phyloP scores from a whole-genome alignment of 2,113 vertebrate species.

The Carlito syrichta region DNA sequence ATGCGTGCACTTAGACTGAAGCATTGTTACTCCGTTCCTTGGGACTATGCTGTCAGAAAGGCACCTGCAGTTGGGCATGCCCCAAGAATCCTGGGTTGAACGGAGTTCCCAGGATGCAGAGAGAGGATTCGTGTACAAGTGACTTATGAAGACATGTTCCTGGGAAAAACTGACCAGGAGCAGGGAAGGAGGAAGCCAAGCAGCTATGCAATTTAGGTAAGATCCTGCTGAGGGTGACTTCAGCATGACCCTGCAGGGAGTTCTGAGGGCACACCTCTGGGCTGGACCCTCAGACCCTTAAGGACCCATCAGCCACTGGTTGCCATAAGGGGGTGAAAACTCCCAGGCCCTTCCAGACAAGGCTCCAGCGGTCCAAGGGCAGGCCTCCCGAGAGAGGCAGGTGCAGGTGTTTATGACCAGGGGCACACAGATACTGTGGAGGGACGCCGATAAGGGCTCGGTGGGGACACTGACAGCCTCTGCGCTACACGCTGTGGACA shows the following conservation, averaged over 20 bases:
- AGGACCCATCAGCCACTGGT: not conserved
- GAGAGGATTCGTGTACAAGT: not conserved
- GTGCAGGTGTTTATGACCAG: not conserved
- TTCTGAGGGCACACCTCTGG: not conserved
- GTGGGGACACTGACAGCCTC: too few relatives aligned
- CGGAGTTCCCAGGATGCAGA: not conserved
- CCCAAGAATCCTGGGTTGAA: too few relatives aligned
- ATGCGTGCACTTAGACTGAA: not conserved
- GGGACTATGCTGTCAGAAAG: not conserved
- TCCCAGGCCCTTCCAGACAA: not conserved
- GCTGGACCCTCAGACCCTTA: not conserved
- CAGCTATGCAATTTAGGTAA: not conserved
- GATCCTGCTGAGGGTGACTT: not conserved
- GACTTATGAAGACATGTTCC: not conserved
- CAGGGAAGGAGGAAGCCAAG: not conserved
- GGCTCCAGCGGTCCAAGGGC: not conserved
- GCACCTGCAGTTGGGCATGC: too few relatives aligned
- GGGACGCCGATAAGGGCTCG: fast-evolving
- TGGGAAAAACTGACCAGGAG: not conserved
- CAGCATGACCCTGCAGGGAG: not conserved
- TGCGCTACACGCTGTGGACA: not conserved
- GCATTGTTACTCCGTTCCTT: not conserved
- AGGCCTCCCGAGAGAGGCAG: not conserved
- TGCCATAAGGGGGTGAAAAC: not conserved
- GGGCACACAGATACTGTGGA: not conserved